Conservation (phyloP, 2,888 invertebrate species). For the Drosophila infuscata region DNA sequence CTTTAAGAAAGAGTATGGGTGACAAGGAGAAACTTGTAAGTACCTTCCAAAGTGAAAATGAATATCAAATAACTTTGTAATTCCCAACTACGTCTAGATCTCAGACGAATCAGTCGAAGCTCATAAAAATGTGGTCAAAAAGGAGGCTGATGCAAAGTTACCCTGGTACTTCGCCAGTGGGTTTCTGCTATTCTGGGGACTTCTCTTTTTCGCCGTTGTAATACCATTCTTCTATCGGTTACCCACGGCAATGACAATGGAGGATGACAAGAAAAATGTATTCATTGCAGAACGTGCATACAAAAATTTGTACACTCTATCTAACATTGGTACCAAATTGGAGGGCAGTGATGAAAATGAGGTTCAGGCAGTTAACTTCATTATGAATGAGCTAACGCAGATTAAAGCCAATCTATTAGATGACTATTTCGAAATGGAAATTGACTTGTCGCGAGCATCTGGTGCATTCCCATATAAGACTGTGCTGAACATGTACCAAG, state of each 20-base stretch:
- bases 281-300: constrained; percentile 43
- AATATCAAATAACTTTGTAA: too few species aligned
- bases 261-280: constrained; percentile 11
- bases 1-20: too few species aligned
- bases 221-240: constrained; percentile 57
- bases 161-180: too few species aligned
- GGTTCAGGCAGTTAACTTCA: constrained; percentile 86
- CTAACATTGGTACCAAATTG: constrained; percentile 31
- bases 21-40: too few species aligned
- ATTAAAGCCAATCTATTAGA: constrained; percentile 63
- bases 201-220: constrained; percentile 62
- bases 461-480: too few species aligned
- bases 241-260: constrained; percentile 51
- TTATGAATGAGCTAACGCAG: constrained; percentile 64
- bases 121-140: too few species aligned
- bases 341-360: constrained; percentile 91
- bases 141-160: too few species aligned
- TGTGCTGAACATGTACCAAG: too few species aligned
- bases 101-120: too few species aligned
- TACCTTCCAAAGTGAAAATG: too few species aligned
- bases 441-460: constrained; percentile 77
- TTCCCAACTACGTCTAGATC: too few species aligned
- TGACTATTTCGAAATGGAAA: constrained; percentile 75
- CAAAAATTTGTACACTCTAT: constrained; percentile 20
- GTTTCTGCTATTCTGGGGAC: too few species aligned